Percentiles rank a stretch among this genome's conserved stretches.
phyloP scores from a whole-genome alignment of 2,113 vertebrate species.

The Carollia perspicillata region DNA sequence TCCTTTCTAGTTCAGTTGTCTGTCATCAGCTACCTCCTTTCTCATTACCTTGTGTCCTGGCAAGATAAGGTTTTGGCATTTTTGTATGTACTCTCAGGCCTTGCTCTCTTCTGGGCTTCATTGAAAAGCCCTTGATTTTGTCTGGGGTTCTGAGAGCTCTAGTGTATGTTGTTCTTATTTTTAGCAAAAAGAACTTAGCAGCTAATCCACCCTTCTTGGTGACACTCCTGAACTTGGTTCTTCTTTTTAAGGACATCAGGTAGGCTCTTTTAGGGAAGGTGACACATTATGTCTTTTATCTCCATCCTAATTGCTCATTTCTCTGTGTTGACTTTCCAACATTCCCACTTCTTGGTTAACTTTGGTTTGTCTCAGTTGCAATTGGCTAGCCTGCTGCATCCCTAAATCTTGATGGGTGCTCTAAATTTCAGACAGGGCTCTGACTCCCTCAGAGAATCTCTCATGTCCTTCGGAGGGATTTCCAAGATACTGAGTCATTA shows the following conservation, averaged over 20 bases:
- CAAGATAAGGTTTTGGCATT: conserved; percentile 57
- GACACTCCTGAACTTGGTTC: not conserved
- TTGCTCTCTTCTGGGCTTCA: not conserved
- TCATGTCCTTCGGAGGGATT: not conserved
- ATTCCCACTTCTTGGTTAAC: not conserved
- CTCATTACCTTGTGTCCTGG: conserved; percentile 49
- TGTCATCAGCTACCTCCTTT: conserved; percentile 25
- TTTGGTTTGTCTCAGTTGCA: not conserved
- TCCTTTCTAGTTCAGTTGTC: conserved; percentile 50
- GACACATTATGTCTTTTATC: not conserved
- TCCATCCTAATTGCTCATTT: not conserved
- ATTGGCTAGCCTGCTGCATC: not conserved
- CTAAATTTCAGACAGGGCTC: not conserved
- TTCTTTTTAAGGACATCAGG: not conserved
- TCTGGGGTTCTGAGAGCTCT: not conserved
- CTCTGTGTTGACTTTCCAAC: not conserved
- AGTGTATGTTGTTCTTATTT: not conserved
- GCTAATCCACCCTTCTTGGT: not conserved
- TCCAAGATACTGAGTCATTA: not conserved
- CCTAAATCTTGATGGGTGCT: not conserved
- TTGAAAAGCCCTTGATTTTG: conserved; percentile 29
- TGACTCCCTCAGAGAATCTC: not conserved
- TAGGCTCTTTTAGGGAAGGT: not conserved
- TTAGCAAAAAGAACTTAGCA: not conserved
- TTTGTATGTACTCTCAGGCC: not conserved